Conservation (phyloP, 1,140 invertebrate genomes). For the Hermetia illucens region DNA sequence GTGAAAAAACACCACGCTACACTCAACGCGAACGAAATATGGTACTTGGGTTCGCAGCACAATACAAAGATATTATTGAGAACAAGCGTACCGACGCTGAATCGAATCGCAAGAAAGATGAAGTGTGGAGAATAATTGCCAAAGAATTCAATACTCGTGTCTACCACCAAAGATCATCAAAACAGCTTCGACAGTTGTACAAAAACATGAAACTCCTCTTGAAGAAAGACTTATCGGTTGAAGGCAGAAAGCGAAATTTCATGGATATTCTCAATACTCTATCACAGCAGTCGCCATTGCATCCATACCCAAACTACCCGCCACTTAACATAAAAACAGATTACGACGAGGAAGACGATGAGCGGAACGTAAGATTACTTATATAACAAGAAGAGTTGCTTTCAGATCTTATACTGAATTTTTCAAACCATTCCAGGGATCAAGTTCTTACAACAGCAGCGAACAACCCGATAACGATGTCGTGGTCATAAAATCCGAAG, state of each 20-base stretch:
- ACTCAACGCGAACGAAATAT: slow-evolving; percentile 31
- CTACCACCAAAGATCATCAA: slow-evolving; percentile 26
- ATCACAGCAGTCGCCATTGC: slow-evolving; percentile 21
- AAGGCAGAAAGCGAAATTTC: slow-evolving; percentile 23
- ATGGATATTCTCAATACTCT: slow-evolving; percentile 26
- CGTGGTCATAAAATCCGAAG: slow-evolving; percentile 27
- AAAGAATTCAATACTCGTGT: slow-evolving; percentile 27
- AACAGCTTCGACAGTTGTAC: slow-evolving; percentile 25
- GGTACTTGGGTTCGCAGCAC: slow-evolving; percentile 26
- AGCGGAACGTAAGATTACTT: background rate
- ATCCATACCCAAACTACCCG: no score
- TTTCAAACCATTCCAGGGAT: background rate
- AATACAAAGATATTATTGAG: slow-evolving; percentile 28
- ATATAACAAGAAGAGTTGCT: background rate
- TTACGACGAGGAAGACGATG: slow-evolving; percentile 19
- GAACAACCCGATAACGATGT: slow-evolving; percentile 22
- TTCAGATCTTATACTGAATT: background rate
- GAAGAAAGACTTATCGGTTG: slow-evolving; percentile 26
- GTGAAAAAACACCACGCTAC: slow-evolving; percentile 31
- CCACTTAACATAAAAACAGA: slow-evolving; percentile 10
- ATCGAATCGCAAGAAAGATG: slow-evolving; percentile 29
- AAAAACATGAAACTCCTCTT: slow-evolving; percentile 29
- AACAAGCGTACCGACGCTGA: slow-evolving; percentile 29
- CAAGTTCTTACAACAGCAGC: background rate
- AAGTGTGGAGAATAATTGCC: slow-evolving; percentile 27